Conservation (phyloP, 2,113 vertebrate genomes). For the Pachycephala philippinensis region DNA sequence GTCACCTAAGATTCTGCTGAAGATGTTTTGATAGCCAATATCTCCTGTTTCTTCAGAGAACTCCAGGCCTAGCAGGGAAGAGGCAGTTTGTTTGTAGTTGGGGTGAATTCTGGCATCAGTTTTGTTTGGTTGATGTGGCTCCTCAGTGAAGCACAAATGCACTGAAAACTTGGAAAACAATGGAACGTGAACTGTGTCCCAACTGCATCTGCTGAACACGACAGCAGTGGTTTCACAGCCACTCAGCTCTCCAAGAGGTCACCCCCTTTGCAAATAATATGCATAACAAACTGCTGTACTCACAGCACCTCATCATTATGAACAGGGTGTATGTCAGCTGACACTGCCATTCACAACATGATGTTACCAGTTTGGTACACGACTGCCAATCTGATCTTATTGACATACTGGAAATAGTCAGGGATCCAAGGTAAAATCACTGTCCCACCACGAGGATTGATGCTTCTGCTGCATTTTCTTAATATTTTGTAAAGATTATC, state of each 20-base stretch:
- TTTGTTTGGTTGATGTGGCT: neutral
- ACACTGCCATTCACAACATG: neutral
- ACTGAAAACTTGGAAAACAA: neutral
- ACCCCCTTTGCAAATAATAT: neutral
- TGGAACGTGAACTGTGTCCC: neutral
- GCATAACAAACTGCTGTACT: neutral
- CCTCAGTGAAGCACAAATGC: neutral
- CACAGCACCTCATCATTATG: neutral
- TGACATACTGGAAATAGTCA: neutral
- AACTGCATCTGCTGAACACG: neutral
- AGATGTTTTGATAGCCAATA: neutral
- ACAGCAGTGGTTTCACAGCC: neutral
- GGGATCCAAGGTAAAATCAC: neutral
- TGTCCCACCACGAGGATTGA: neutral
- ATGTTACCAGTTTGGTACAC: neutral
- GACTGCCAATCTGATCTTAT: neutral
- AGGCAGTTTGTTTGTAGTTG: neutral
- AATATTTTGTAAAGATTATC: neutral
- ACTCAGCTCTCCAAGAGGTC: constrained; percentile 5
- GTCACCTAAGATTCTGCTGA: neutral
- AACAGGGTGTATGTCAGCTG: neutral
- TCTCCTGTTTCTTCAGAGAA: neutral
- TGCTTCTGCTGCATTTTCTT: neutral
- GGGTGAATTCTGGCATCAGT: neutral
- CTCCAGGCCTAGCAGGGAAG: neutral